These are phyloP conservation scores for Eciton burchellii DNA, from an alignment of 1,140 invertebrate genomes.

Conservation along the genomic window DNA sequence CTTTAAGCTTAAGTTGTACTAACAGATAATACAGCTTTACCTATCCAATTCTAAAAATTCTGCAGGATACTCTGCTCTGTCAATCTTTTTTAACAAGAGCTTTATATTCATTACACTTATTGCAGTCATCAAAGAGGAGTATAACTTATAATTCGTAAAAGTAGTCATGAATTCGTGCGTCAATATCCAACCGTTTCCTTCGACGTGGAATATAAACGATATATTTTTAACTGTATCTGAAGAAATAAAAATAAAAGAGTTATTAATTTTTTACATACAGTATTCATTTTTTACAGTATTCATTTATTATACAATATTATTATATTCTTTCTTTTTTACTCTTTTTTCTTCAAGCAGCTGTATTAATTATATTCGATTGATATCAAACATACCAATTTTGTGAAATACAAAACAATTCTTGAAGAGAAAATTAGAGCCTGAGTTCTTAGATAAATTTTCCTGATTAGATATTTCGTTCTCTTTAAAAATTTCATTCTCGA, in stretches of 20 bases:
- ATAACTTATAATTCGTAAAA: slow-evolving; percentile 65
- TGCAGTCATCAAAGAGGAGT: slow-evolving; percentile 41
- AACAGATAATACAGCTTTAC: slow-evolving; percentile 62
- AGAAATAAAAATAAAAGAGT: slow-evolving; percentile 1
- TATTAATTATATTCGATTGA: not conserved
- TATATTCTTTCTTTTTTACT: too few relatives aligned
- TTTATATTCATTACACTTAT: slow-evolving; percentile 29
- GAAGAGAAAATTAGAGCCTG: too few relatives aligned
- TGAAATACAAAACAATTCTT: slow-evolving; percentile 6
- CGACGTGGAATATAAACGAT: slow-evolving; percentile 70
- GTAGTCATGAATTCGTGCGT: slow-evolving; percentile 68
- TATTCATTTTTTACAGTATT: too few relatives aligned
- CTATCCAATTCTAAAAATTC: slow-evolving; percentile 65
- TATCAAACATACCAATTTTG: slow-evolving; percentile 46
- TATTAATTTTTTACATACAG: not conserved
- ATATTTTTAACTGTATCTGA: slow-evolving; percentile 36
- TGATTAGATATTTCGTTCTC: not conserved
- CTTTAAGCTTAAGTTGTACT: slow-evolving; percentile 4
- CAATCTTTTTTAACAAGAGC: slow-evolving; percentile 59
- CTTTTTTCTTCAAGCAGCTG: too few relatives aligned
- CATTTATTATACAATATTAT: too few relatives aligned
- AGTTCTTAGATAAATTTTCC: not conserved
- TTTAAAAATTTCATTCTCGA: not conserved
- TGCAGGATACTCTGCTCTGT: slow-evolving; percentile 43
- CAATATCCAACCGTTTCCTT: slow-evolving; percentile 72